Evolutionary conservation across 2,888 invertebrate genomes (phyloP), one percentile per base, ranked within the genome.

Genomic region (Elysia crispata): DNA sequence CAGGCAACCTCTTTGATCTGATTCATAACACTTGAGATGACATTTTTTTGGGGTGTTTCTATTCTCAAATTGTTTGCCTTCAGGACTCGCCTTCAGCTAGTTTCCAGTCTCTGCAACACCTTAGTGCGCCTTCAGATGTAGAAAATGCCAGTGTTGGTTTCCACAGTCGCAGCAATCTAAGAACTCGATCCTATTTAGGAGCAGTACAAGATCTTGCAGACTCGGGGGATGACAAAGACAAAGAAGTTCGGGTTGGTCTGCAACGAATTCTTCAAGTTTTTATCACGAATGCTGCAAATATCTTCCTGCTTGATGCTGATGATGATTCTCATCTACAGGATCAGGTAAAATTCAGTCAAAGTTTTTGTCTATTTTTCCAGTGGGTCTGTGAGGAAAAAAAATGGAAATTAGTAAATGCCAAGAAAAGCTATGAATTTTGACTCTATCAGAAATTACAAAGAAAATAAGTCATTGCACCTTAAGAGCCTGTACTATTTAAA

Each of bases 251-350:
- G 66, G 92, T 92, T 23, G 93, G 93, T 0, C 83, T 92, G 41
- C 94, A 97, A 94, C 96, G 96, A 92, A 94, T 96, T 8, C 93
- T 96, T 60, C 91, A 91, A 83, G 93, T 97, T 81, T 98, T 98
- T 92, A 96, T 98, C 93, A 97, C 97, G 75, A 97, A 98, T 93
- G 97, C 98, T 1, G 96, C 98, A 20, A 97, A 97, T 92, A 97
- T 98, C 82, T 98, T 98, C 93, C 94, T 91, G 64, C 84, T 89
- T 3, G 83, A 86, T 66, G 85, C 87, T 15, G 87, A 86, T 15
- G 86, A 86, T 50, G 86, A 86, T 31, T 66, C 57, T 33, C 80
- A 84, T 31, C 83, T 90, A 1, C 83, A 84, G 30, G 89, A 90
- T 81, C 90, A 90, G 87, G 90, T 88, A 33, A 41, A 64, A 23